Evolutionary conservation across 1,140 invertebrate species (phyloP).

Genomic region (Helicoverpa armigera): DNA sequence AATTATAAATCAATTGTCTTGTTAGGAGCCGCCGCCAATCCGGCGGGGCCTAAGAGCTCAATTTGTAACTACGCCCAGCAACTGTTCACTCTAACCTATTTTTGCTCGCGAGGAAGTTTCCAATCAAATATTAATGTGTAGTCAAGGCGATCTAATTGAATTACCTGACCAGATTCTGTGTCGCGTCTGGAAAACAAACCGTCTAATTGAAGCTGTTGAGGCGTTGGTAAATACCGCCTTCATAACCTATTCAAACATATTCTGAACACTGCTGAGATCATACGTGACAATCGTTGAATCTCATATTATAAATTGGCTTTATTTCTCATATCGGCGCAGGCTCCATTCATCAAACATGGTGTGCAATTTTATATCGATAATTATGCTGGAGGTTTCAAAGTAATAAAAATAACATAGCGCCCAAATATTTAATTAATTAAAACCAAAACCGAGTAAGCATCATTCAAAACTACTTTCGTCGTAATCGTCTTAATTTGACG

Average conservation of each 20-base stretch:
- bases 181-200: constrained; percentile 44
- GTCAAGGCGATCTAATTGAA: constrained; percentile 55
- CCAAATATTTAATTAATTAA: too few species aligned
- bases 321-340: too few species aligned
- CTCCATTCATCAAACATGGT: too few species aligned
- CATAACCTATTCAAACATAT: not conserved
- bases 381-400: too few species aligned
- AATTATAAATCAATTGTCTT: constrained; percentile 53
- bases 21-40: constrained; percentile 45
- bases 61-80: constrained; percentile 47
- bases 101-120: constrained; percentile 48
- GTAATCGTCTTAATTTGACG: constrained; percentile 8
- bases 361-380: too few species aligned
- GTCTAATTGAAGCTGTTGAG: constrained; percentile 28
- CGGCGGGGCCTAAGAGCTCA: constrained; percentile 42
- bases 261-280: not conserved
- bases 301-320: too few species aligned
- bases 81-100: constrained; percentile 40
- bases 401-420: too few species aligned
- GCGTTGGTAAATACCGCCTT: constrained; percentile 2
- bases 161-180: constrained; percentile 52
- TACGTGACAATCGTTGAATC: not conserved
- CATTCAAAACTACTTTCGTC: not conserved
- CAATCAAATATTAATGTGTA: constrained; percentile 56
- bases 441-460: not conserved